Evolutionary conservation across 2,888 invertebrate genomes (phyloP), one percentile per base, ranked within the genome.

Genomic region (Prosapia bicincta): DNA sequence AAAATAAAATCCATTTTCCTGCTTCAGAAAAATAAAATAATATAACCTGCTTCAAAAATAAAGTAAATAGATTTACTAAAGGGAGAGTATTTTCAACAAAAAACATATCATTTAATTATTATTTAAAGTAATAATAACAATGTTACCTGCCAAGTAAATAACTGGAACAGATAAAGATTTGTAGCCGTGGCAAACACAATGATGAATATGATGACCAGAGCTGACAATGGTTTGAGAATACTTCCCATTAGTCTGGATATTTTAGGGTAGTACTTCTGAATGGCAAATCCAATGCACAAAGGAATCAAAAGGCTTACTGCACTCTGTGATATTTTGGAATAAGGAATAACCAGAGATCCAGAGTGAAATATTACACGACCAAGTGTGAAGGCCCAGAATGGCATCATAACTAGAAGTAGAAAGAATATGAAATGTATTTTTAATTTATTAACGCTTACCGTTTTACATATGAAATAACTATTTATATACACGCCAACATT

Each of bases 331-430:
- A 98, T 94, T 74, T 91, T 91, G 0, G 82, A 79, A 83, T 96
- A 97, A 0, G 97, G 97, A 6, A 97, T 92, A 71, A 85, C 86
- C 65, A 97, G 87, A 71, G 90, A 86, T 0, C 91, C 93, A 43
- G 70, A 72, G 2, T 88, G 86, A 84, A 96, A 95, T 76, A 95
- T 93, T 15, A 84, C 82, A 81, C 88, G 89, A 0, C 97, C 97
- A 66, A 97, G 87, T 0, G 96, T 95, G 83, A 96, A 95, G 6
- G 96, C 86, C 97, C 97, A 98, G 0, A 94, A 83, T 0, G 97
- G 97, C 90, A 97, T 95, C 87, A 95, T 92, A 66, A 86, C 93
- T 93, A 86, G 1, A 86, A 85, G 78, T 71, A 78, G 74, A 79
- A 69, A 67, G 76, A 75, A 6, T 13, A 38, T 38, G 38, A n/a